Conservation (phyloP, 2,113 vertebrate species). For the Paratilapia polleni region DNA sequence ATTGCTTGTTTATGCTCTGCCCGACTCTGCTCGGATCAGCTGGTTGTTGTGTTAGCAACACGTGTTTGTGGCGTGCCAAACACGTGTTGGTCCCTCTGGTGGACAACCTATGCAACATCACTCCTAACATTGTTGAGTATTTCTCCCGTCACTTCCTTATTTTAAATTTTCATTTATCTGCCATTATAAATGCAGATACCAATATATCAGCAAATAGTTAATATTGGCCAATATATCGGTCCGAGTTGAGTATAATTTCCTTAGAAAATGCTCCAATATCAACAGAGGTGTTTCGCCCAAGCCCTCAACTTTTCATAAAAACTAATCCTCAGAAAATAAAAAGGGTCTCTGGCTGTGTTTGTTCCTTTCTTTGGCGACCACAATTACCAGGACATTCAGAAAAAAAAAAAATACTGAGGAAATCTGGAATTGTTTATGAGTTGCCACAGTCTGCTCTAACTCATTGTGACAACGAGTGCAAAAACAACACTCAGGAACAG, state of each 20-base stretch:
- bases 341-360: neutral
- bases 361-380: neutral
- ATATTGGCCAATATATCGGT: neutral
- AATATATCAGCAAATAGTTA: rapidly evolving
- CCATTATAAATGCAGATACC: too few species aligned
- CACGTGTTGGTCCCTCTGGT: neutral
- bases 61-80: too few species aligned
- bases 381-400: neutral
- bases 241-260: rapidly evolving
- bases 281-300: neutral
- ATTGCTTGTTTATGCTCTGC: neutral
- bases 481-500: conserved; percentile 1
- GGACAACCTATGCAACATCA: neutral
- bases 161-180: too few species aligned
- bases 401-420: neutral
- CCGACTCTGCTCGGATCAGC: neutral
- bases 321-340: neutral
- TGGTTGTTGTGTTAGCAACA: too few species aligned
- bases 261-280: neutral
- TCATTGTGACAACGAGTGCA: neutral
- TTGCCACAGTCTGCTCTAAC: neutral
- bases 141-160: neutral
- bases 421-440: neutral
- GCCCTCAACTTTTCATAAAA: neutral
- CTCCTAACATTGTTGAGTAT: rapidly evolving